Evolutionary conservation across 2,113 vertebrate species (phyloP).

Genomic region (Micromys minutus): DNA sequence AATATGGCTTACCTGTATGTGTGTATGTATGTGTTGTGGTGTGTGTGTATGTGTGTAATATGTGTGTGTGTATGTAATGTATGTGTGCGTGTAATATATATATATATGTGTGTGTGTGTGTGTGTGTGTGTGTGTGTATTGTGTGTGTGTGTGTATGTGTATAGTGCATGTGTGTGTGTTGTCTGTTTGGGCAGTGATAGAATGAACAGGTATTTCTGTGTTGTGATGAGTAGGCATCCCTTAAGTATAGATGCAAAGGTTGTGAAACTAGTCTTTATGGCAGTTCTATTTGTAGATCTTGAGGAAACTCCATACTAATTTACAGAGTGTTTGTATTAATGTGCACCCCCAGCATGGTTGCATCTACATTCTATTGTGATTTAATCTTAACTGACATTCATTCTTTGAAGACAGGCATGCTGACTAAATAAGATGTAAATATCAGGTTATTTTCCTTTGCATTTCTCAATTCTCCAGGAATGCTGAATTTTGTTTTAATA

Average conservation of each 20-base stretch:
- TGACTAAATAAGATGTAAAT: background rate
- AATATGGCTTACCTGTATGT: background rate
- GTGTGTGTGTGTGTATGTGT: background rate
- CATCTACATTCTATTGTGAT: background rate
- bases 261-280: too few species aligned
- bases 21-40: too few species aligned
- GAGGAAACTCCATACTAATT: background rate
- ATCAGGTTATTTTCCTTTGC: background rate
- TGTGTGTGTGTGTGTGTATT: too few species aligned
- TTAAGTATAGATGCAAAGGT: background rate
- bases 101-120: background rate
- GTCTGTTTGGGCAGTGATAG: background rate
- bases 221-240: background rate
- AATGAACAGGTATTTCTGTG: background rate
- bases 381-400: background rate
- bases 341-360: background rate
- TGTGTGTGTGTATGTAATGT: too few species aligned
- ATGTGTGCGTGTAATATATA: too few species aligned
- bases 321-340: background rate
- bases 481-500: background rate
- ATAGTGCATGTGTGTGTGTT: background rate
- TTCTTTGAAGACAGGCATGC: background rate
- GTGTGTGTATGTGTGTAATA: background rate
- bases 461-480: background rate
- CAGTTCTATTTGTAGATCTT: background rate